phyloP scores from a whole-genome alignment of 2,113 vertebrate species.

The Sphaerodactylus townsendi region DNA sequence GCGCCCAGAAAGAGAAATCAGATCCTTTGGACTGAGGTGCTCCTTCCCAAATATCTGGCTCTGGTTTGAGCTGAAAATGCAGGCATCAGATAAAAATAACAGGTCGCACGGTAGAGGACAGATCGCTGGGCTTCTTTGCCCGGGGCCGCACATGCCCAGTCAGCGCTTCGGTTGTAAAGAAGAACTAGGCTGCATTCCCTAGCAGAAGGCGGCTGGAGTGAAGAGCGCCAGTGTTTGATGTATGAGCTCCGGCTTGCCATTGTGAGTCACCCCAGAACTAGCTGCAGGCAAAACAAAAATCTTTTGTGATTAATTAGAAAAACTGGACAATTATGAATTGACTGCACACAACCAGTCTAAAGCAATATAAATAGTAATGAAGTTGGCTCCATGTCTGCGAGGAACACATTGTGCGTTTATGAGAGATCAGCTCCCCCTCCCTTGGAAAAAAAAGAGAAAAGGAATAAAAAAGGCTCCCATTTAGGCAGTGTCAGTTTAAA shows the following conservation, averaged over 20 bases:
- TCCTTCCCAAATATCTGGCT: constrained; percentile 62
- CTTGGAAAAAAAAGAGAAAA: constrained; percentile 11
- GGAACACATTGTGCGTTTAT: constrained; percentile 67
- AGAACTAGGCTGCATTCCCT: constrained; percentile 66
- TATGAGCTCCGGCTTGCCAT: constrained; percentile 85
- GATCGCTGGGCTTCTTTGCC: constrained; percentile 77
- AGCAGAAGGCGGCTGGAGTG: constrained; percentile 76
- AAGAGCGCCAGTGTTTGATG: constrained; percentile 84
- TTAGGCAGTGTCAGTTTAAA: constrained; percentile 74
- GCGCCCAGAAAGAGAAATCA: constrained; percentile 27
- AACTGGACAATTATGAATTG: constrained; percentile 90
- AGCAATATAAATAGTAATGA: constrained; percentile 87
- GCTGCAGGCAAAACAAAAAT: constrained; percentile 90
- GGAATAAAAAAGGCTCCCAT: constrained; percentile 58
- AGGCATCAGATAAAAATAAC: constrained; percentile 89
- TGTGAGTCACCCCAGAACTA: constrained; percentile 84
- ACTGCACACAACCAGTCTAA: constrained; percentile 78
- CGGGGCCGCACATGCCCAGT: constrained; percentile 77
- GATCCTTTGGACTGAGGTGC: constrained; percentile 58
- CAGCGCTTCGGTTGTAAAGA: constrained; percentile 35
- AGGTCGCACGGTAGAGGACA: constrained; percentile 82
- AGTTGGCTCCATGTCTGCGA: constrained; percentile 69
- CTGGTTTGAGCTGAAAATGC: constrained; percentile 77
- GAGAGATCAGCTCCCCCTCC: constrained; percentile 52
- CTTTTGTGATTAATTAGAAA: constrained; percentile 95